phyloP scores from a whole-genome alignment of 2,113 vertebrate genomes.

The Poecilia latipinna region DNA sequence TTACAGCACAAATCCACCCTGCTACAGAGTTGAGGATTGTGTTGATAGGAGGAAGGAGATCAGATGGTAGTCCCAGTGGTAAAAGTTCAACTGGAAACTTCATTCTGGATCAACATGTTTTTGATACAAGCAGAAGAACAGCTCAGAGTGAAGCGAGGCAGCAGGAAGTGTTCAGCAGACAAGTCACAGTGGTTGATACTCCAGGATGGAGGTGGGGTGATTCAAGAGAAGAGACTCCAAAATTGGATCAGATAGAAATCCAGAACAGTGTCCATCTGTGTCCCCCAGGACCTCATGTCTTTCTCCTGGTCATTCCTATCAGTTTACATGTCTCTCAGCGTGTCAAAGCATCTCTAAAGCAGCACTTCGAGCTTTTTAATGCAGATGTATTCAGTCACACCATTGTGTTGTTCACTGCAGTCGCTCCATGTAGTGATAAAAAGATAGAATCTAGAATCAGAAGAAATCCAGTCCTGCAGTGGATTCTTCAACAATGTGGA shows the following conservation, averaged over 20 bases:
- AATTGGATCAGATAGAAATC: too few species aligned
- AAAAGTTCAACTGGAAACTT: too few species aligned
- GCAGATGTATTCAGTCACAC: neutral
- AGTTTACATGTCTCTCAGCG: accelerated
- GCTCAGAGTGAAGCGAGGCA: too few species aligned
- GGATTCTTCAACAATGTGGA: constrained; percentile 26
- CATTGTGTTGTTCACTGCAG: constrained; percentile 2
- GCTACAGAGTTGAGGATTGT: constrained; percentile 20
- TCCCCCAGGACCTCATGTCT: too few species aligned
- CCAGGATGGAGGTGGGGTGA: too few species aligned
- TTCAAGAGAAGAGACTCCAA: too few species aligned
- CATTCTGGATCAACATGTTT: too few species aligned
- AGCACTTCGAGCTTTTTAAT: constrained; percentile 8
- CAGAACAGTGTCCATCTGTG: too few species aligned
- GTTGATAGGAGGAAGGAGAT: neutral
- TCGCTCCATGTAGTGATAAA: neutral
- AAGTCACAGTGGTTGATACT: too few species aligned
- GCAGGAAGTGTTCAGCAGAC: too few species aligned
- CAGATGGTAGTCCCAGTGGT: neutral
- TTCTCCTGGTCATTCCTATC: too few species aligned
- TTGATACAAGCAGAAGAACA: too few species aligned
- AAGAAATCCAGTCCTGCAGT: neutral
- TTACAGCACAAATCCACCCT: neutral
- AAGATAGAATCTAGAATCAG: neutral
- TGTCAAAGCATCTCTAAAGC: neutral